Evolutionary conservation across 2,113 vertebrate species (phyloP).

Genomic region (Triplophysa dalaica): DNA sequence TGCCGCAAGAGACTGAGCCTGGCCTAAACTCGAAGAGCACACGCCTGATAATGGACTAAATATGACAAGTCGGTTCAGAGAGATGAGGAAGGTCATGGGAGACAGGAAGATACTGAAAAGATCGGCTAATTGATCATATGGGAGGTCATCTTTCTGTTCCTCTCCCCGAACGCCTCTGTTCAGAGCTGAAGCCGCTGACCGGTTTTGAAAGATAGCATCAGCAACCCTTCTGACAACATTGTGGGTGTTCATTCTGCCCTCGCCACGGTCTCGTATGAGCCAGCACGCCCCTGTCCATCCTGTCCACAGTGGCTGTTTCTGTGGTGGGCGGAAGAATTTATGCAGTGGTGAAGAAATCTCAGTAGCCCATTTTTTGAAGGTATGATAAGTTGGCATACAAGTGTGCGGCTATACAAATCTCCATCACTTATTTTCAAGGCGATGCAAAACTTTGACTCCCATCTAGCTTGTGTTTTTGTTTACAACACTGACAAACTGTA

Average conservation of each 20-base stretch:
- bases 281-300: conserved; percentile 23
- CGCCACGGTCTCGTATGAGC: conserved; percentile 13
- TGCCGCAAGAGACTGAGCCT: not conserved
- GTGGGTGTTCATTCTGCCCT: conserved; percentile 36
- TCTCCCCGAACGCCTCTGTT: conserved; percentile 25
- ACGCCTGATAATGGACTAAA: conserved; percentile 32
- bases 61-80: conserved; percentile 32
- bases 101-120: conserved; percentile 37
- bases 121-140: conserved; percentile 51
- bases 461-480: conserved; percentile 45
- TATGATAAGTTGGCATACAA: conserved; percentile 17
- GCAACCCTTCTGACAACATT: conserved; percentile 17
- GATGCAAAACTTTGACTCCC: conserved; percentile 31
- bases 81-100: conserved; percentile 40
- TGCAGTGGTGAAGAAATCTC: conserved; percentile 23
- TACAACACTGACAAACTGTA: conserved; percentile 55
- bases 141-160: conserved; percentile 36
- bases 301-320: conserved; percentile 21
- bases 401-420: conserved; percentile 12
- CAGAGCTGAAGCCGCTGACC: conserved; percentile 17
- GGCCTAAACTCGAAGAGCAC: conserved; percentile 17
- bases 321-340: conserved; percentile 10
- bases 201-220: conserved; percentile 7
- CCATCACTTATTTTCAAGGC: conserved; percentile 47
- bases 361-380: conserved; percentile 3